Percentiles rank a stretch among this genome's conserved stretches.
Conservation (phyloP, 35 echinoderm and acorn worm genomes). For the Lytechinus variegatus region DNA sequence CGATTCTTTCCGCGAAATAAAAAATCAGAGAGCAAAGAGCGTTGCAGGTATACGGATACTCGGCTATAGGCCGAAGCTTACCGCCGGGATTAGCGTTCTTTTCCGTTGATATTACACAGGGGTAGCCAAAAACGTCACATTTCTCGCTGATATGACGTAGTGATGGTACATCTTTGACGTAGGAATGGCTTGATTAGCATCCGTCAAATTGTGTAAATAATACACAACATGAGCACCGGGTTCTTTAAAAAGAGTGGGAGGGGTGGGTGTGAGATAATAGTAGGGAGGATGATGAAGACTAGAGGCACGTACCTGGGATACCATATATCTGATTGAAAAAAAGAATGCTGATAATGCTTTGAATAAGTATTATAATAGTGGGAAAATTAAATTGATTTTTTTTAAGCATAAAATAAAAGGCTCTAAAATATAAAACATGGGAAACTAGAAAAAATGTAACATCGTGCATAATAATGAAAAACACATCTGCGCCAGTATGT, state of each 20-base stretch:
- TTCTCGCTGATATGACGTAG: not conserved
- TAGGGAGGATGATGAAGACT: no score
- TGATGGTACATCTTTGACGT: not conserved
- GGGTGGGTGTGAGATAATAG: no score
- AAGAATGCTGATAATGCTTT: no score
- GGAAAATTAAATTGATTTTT: no score
- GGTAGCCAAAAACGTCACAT: not conserved
- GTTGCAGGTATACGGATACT: not conserved
- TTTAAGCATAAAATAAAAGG: no score
- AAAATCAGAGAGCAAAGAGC: not conserved
- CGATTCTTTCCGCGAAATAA: not conserved
- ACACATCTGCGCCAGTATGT: no score
- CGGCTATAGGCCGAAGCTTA: not conserved
- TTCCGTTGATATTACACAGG: not conserved
- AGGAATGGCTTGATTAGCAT: conserved; percentile 10
- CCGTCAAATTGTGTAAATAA: not conserved
- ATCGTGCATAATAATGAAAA: no score
- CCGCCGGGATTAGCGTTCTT: not conserved
- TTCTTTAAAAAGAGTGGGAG: not conserved
- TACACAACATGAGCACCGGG: not conserved
- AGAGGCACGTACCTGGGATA: no score
- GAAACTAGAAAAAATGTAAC: no score
- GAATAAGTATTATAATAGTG: no score
- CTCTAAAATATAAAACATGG: no score
- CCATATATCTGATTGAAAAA: no score